phyloP scores from a whole-genome alignment of 2,113 vertebrate genomes.

The Abramis brama region DNA sequence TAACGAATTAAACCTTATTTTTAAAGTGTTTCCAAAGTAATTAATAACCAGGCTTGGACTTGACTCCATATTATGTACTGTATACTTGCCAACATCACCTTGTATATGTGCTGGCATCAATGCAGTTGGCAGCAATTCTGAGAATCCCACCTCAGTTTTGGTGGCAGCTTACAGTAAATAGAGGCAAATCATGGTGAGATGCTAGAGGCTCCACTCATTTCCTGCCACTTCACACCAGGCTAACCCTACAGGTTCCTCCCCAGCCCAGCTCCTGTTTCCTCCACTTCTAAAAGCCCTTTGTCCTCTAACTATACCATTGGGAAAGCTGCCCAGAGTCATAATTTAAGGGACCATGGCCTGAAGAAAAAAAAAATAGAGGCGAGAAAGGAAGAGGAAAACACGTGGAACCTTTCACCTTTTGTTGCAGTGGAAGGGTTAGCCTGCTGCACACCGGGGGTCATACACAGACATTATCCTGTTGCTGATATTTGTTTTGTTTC shows the following conservation, averaged over 20 bases:
- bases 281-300: slow-evolving; percentile 51
- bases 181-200: not conserved
- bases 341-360: slow-evolving; percentile 42
- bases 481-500: slow-evolving; percentile 61
- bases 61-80: not conserved
- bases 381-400: slow-evolving; percentile 64
- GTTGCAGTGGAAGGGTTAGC: slow-evolving; percentile 37
- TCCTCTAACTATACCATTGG: slow-evolving; percentile 39
- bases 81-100: not conserved
- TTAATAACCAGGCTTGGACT: not conserved
- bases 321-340: slow-evolving; percentile 58
- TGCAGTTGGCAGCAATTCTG: not conserved
- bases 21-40: not conserved
- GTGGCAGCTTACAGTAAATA: not conserved
- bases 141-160: not conserved
- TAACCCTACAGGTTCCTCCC: slow-evolving; percentile 62
- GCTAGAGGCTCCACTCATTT: slow-evolving; percentile 59
- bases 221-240: slow-evolving; percentile 69
- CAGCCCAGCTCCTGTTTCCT: slow-evolving; percentile 67
- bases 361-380: slow-evolving; percentile 28
- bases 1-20: not conserved
- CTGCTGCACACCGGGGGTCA: slow-evolving; percentile 24
- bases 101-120: not conserved
- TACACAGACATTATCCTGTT: slow-evolving; percentile 27
- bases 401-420: slow-evolving; percentile 72